Evolutionary conservation across 2,888 invertebrate genomes (phyloP).

Genomic region (Tetheella fluctuosa): DNA sequence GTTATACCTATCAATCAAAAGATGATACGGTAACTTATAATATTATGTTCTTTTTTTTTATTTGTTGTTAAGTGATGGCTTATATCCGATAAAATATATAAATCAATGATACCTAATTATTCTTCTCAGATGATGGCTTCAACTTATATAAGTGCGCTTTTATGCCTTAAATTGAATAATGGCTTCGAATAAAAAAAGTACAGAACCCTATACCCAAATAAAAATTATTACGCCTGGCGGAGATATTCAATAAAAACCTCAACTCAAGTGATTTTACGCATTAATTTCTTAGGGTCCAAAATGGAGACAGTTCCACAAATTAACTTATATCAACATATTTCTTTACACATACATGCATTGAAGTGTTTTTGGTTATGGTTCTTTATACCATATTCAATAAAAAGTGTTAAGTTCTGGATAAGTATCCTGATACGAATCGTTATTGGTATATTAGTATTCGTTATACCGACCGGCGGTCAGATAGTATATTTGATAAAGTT

Average conservation of each 20-base stretch:
- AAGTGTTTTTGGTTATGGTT: slow-evolving; percentile 55
- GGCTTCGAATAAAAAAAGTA: neutral
- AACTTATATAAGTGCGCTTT: too few relatives aligned
- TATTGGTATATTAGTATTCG: slow-evolving; percentile 39
- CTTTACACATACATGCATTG: slow-evolving; percentile 48
- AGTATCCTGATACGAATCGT: slow-evolving; percentile 36
- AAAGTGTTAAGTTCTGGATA: slow-evolving; percentile 47
- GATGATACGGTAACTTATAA: too few relatives aligned
- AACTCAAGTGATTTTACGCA: neutral
- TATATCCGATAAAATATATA: too few relatives aligned
- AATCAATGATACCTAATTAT: too few relatives aligned
- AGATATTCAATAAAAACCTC: neutral
- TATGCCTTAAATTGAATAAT: too few relatives aligned
- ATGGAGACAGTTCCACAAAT: slow-evolving; percentile 20
- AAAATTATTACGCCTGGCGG: neutral
- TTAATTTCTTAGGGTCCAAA: neutral
- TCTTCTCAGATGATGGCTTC: too few relatives aligned
- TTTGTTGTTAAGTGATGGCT: too few relatives aligned
- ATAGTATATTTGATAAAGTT: slow-evolving; percentile 46
- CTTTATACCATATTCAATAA: slow-evolving; percentile 46
- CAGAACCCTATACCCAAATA: neutral
- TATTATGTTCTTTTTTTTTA: too few relatives aligned
- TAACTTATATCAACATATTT: slow-evolving; percentile 48
- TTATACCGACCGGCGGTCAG: slow-evolving; percentile 51
- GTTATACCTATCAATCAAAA: too few relatives aligned